phyloP scores from a whole-genome alignment of 2,888 invertebrate species.

The Scaptomyza cyrtandrae region DNA sequence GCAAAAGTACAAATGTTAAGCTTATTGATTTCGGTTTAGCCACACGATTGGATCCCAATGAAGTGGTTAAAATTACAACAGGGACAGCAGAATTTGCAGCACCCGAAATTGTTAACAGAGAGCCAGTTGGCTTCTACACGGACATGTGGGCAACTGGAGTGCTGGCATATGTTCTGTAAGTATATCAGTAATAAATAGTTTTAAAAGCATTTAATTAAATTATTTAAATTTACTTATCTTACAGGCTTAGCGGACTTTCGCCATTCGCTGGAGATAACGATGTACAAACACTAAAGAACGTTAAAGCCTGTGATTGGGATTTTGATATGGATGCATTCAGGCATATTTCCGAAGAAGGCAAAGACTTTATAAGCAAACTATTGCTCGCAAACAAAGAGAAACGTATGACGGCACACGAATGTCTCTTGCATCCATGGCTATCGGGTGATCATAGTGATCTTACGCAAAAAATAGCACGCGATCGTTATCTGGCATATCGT shows the following conservation, averaged over 20 bases:
- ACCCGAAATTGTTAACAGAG: conserved; percentile 99
- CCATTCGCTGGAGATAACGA: conserved; percentile 99
- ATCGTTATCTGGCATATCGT: conserved; percentile 93
- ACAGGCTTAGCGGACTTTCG: conserved; percentile 96
- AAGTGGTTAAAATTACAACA: conserved; percentile 99
- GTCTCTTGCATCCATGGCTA: conserved; percentile 97
- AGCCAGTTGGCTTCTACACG: conserved; percentile 99
- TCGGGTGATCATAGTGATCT: conserved; percentile 92
- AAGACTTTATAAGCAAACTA: conserved; percentile 98
- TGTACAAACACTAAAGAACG: conserved; percentile 98
- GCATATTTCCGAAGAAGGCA: conserved; percentile 97
- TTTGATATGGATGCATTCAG: conserved; percentile 98
- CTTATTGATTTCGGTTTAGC: conserved; percentile 99
- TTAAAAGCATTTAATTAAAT: not conserved
- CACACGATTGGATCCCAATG: conserved; percentile 98
- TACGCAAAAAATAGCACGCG: conserved; percentile 92
- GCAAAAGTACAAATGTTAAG: conserved; percentile 97
- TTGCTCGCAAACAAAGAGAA: conserved; percentile 97
- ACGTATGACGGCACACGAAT: conserved; percentile 99
- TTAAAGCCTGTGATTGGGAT: conserved; percentile 99
- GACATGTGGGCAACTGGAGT: conserved; percentile 99
- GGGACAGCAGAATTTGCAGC: conserved; percentile 99
- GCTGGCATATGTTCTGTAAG: conserved; percentile 98
- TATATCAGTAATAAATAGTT: not conserved
- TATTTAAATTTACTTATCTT: not conserved